Percentiles rank a stretch among this genome's conserved stretches.
Evolutionary conservation across 2,113 vertebrate species (phyloP).

Genomic region (Pardalotus punctatus): DNA sequence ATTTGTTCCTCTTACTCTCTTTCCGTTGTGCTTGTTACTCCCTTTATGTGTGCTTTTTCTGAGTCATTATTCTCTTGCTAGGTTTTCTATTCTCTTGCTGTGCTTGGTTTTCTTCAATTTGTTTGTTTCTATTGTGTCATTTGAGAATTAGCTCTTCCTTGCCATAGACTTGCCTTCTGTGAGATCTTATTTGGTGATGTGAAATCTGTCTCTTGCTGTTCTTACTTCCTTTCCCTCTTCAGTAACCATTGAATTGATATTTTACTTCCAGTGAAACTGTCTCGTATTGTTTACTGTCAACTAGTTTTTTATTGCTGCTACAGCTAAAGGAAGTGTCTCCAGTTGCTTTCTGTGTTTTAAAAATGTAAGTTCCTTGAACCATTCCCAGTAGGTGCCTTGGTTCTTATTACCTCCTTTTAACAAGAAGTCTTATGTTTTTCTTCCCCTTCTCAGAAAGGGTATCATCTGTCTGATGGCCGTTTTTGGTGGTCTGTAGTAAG

Average conservation of each 20-base stretch:
- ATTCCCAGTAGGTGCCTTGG: background rate
- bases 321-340: background rate
- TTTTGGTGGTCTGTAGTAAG: background rate
- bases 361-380: background rate
- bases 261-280: background rate
- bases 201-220: background rate
- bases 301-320: background rate
- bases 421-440: background rate
- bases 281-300: background rate
- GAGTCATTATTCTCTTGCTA: background rate
- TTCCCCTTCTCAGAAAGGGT: background rate
- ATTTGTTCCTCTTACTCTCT: background rate
- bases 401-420: background rate
- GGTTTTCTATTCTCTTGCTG: background rate
- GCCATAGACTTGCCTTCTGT: background rate
- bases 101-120: constrained; percentile 4
- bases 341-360: background rate
- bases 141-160: constrained; percentile 25
- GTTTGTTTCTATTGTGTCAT: background rate
- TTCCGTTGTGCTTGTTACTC: background rate
- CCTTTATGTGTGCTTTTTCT: background rate
- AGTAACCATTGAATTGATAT: background rate
- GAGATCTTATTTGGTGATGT: background rate
- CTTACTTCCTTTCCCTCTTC: background rate
- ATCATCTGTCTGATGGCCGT: background rate